A percentile compares a stretch with the other conserved stretches of the same genome.
Evolutionary conservation across 2,888 invertebrate species (phyloP).

Genomic region (Balanococcus diminutus): DNA sequence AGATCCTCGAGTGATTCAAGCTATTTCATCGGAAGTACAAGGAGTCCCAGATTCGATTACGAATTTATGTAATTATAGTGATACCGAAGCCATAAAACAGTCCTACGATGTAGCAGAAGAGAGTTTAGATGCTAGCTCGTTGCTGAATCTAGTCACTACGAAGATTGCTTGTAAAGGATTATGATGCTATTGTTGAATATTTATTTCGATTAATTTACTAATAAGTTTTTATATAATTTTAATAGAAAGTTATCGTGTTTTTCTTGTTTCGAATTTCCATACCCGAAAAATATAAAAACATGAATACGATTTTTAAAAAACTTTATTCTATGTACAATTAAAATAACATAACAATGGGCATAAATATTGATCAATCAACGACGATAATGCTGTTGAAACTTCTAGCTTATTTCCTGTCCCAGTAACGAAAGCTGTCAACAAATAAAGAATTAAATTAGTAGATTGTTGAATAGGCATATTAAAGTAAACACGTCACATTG

Average conservation of each 20-base stretch:
- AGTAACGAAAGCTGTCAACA: conserved; percentile 58
- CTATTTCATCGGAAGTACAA: conserved; percentile 64
- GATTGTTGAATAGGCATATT: neutral
- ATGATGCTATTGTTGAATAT: neutral
- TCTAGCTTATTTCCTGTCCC: conserved; percentile 59
- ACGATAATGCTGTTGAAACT: neutral
- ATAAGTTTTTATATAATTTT: neutral
- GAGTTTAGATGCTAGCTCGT: conserved; percentile 62
- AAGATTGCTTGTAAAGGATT: conserved; percentile 70
- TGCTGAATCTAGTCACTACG: conserved; percentile 70
- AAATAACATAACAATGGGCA: conserved; percentile 10
- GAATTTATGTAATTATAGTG: conserved; percentile 64
- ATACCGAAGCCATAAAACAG: conserved; percentile 66
- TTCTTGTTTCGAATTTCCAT: neutral
- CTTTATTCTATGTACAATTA: neutral
- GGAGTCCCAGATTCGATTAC: conserved; percentile 66
- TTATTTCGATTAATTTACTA: neutral
- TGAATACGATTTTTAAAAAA: neutral
- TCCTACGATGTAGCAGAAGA: conserved; percentile 68
- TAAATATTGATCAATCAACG: neutral
- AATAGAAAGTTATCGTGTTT: neutral
- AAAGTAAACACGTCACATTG: neutral
- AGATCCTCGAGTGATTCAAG: conserved; percentile 59
- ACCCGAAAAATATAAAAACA: neutral
- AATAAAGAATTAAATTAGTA: neutral